Evolutionary conservation across 2,113 vertebrate genomes (phyloP).

Genomic region (Calonectris borealis): DNA sequence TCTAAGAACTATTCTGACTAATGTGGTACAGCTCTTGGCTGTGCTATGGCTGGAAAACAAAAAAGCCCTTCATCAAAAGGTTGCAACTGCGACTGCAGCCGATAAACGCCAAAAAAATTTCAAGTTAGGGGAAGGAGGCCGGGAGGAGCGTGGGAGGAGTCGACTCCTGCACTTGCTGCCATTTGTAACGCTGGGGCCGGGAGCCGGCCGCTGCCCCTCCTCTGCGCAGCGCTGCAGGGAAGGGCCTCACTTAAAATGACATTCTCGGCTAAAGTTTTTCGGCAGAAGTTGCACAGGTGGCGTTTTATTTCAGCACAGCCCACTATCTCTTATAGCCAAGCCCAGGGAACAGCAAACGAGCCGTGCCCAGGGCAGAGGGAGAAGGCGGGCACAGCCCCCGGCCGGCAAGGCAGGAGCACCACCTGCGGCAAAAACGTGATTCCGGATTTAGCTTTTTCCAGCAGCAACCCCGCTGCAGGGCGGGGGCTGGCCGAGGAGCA

Average conservation of each 20-base stretch:
- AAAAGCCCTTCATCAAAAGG: not conserved
- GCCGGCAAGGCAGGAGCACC: not conserved
- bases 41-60: not conserved
- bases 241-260: not conserved
- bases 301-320: not conserved
- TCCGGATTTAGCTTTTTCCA: no score
- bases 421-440: not conserved
- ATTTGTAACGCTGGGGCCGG: fast-evolving
- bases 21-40: not conserved
- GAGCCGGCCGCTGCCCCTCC: not conserved
- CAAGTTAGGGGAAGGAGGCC: not conserved
- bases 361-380: not conserved
- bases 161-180: not conserved
- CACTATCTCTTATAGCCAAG: not conserved
- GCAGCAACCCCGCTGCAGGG: not conserved
- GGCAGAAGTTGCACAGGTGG: not conserved
- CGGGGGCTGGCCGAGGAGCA: no score
- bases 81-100: not conserved
- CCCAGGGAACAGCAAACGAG: not conserved
- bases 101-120: not conserved
- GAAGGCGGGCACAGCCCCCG: not conserved
- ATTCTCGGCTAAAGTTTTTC: not conserved
- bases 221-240: not conserved
- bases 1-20: constrained; percentile 6
- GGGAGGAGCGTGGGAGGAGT: not conserved